Conservation (phyloP, 1,140 invertebrate genomes). For the Euura saliciscinereae region DNA sequence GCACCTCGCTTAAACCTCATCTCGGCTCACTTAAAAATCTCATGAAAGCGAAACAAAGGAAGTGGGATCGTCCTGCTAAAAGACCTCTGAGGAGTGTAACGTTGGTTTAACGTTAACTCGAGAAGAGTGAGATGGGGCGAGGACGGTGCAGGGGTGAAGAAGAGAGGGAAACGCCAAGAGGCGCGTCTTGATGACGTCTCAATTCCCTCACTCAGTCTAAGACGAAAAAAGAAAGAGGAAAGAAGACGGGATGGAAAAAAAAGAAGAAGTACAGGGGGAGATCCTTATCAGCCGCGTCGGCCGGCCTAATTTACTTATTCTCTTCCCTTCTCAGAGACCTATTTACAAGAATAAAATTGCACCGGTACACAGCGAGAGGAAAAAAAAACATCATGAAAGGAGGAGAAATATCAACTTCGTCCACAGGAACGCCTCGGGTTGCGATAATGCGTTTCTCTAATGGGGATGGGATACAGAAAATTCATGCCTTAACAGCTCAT, state of each 20-base stretch:
- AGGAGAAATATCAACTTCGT: neutral
- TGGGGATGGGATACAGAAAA: neutral
- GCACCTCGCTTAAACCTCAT: conserved; percentile 41
- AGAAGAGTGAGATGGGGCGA: conserved; percentile 20
- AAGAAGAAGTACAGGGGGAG: conserved; percentile 37
- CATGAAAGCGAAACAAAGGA: conserved; percentile 55
- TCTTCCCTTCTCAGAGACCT: conserved; percentile 40
- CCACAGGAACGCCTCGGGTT: neutral
- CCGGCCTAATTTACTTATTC: conserved; percentile 59
- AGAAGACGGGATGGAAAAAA: conserved; percentile 21
- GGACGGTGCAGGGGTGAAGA: conserved; percentile 17
- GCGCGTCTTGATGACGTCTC: conserved; percentile 49
- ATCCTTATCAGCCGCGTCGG: conserved; percentile 52
- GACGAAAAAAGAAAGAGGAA: conserved; percentile 36
- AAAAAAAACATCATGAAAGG: neutral
- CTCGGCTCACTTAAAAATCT: conserved; percentile 54
- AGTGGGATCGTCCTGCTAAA: conserved; percentile 27
- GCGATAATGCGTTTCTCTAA: conserved; percentile 7
- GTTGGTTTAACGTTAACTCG: conserved; percentile 47
- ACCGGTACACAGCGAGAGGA: neutral
- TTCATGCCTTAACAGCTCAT: conserved; percentile 22
- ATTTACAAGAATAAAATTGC: conserved; percentile 57
- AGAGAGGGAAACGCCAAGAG: conserved; percentile 24
- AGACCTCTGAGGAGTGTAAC: conserved; percentile 25
- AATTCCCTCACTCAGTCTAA: conserved; percentile 41